Evolutionary conservation across 2,888 invertebrate species (phyloP).

Genomic region (Drosophila mayaguana): DNA sequence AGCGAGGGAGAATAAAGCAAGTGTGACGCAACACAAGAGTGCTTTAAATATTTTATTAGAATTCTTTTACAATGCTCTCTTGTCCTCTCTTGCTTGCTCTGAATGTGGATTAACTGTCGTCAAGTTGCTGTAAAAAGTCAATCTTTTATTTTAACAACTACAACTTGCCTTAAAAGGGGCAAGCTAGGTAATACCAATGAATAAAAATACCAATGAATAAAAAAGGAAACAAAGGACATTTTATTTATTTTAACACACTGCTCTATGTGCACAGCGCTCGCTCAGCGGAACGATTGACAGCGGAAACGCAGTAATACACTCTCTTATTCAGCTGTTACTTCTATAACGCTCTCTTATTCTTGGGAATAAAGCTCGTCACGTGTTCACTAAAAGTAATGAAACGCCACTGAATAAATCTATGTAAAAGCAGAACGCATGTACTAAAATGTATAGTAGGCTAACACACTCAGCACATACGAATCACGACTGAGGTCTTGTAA

Average conservation of each 20-base stretch:
- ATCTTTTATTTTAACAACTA: background rate
- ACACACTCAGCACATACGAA: background rate
- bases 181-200: too few relatives aligned
- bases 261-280: background rate
- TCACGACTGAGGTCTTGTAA: background rate
- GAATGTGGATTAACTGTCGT: background rate
- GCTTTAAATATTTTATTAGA: background rate
- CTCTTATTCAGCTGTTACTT: background rate
- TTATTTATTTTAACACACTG: too few relatives aligned
- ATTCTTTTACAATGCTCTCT: background rate
- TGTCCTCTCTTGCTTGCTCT: too few relatives aligned
- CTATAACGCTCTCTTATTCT: background rate
- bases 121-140: background rate
- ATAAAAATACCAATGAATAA: background rate
- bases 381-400: background rate
- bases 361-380: background rate
- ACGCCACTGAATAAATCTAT: background rate
- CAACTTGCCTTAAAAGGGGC: background rate
- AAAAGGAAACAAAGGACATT: background rate
- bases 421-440: background rate
- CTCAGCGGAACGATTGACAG: background rate
- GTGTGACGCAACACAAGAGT: background rate
- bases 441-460: background rate
- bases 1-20: too few relatives aligned
- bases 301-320: background rate